Percentiles rank a stretch among this genome's conserved stretches.
These are phyloP conservation scores for Alauda arvensis DNA, from an alignment of 2,797 vertebrate species.

Conservation along the genomic window DNA sequence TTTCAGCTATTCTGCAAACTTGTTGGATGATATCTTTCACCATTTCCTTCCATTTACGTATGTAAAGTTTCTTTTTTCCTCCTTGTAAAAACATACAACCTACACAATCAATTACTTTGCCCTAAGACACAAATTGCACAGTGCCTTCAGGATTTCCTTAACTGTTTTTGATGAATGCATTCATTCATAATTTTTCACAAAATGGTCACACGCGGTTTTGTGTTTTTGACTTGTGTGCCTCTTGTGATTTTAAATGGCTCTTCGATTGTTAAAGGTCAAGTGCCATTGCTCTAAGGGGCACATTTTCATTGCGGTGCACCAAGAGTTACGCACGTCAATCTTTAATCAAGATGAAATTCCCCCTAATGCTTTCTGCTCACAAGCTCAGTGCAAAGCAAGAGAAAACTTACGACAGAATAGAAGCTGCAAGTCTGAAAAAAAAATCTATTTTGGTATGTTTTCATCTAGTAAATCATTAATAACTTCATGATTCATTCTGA, in stretches of 20 bases:
- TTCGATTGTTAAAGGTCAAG: slow-evolving; percentile 16
- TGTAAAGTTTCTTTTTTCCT: slow-evolving; percentile 14
- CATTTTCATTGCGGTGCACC: background rate
- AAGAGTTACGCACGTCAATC: slow-evolving; percentile 24
- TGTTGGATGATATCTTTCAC: slow-evolving; percentile 26
- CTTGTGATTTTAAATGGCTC: slow-evolving; percentile 36
- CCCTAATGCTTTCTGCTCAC: slow-evolving; percentile 15
- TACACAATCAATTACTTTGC: slow-evolving; percentile 11
- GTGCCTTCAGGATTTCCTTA: slow-evolving; percentile 16
- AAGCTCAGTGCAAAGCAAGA: background rate
- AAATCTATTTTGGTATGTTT: slow-evolving; percentile 6
- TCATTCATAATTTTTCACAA: slow-evolving; percentile 34
- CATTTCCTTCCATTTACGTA: slow-evolving; percentile 28
- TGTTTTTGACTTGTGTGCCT: slow-evolving; percentile 21
- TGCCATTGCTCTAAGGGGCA: slow-evolving; percentile 6
- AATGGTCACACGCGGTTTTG: background rate
- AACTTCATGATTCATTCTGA: slow-evolving; percentile 16
- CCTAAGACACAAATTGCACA: slow-evolving; percentile 6
- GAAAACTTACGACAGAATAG: slow-evolving; percentile 22
- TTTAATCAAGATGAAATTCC: slow-evolving; percentile 53
- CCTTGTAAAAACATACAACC: slow-evolving; percentile 28
- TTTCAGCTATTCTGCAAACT: slow-evolving; percentile 1
- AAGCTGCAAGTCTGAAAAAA: background rate
- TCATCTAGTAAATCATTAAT: slow-evolving; percentile 31
- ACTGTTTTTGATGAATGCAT: slow-evolving; percentile 16